Conservation (phyloP, 2,888 invertebrate species). For the Vannuccia rotundouncinata region DNA sequence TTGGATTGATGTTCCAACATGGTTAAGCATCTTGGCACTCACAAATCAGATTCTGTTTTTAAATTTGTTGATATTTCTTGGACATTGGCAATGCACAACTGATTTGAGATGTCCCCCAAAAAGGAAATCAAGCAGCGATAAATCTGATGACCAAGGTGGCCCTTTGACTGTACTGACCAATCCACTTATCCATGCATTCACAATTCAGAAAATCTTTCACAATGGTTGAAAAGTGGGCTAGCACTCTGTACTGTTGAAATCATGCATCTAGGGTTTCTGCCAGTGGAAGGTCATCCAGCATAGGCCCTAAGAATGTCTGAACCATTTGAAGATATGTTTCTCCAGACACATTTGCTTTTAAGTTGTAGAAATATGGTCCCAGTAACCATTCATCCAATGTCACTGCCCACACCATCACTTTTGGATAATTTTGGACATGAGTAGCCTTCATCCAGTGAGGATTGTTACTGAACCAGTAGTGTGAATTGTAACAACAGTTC, state of each 20-base stretch:
- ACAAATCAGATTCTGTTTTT: conserved; percentile 17
- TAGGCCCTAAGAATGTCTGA: conserved; percentile 24
- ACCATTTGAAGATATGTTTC: conserved; percentile 17
- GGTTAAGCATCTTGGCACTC: conserved; percentile 16
- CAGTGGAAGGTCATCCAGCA: conserved; percentile 17
- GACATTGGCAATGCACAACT: neutral
- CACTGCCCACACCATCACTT: conserved; percentile 29
- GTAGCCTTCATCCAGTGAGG: conserved; percentile 30
- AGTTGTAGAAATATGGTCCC: conserved; percentile 3
- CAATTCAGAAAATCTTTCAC: conserved; percentile 1
- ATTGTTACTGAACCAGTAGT: conserved; percentile 2
- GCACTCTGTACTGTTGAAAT: conserved; percentile 24
- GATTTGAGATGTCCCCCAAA: conserved; percentile 26
- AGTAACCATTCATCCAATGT: conserved; percentile 24
- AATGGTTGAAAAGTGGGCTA: conserved; percentile 18
- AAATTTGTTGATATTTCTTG: conserved; percentile 18
- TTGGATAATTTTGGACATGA: conserved; percentile 30
- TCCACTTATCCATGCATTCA: conserved; percentile 24
- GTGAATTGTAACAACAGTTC: conserved; percentile 23
- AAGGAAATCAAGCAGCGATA: conserved; percentile 23
- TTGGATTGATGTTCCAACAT: conserved; percentile 24
- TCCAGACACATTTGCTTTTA: conserved; percentile 25
- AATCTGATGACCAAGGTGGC: conserved; percentile 8
- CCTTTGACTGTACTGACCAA: conserved; percentile 5
- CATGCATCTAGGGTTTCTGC: conserved; percentile 21